Base-by-base conservation (phyloP, 1,140 invertebrate genomes). In the Vollenhovia emeryi region DNA sequence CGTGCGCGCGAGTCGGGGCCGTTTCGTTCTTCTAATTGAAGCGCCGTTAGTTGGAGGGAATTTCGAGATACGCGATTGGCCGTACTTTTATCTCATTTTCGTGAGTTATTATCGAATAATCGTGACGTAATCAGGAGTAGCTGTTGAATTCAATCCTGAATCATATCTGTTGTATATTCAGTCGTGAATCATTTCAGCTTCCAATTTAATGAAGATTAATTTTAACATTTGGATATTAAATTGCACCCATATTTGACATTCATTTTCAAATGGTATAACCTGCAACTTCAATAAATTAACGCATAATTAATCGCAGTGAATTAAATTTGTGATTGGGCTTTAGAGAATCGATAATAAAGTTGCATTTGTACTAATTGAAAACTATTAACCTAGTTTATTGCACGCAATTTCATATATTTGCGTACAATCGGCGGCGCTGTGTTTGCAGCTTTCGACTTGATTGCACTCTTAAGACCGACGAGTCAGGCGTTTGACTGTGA, bases 21-120 rank as follows among this genome's bases (percentile, higher is more conserved):
- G n/a, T n/a, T n/a, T n/a, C 6, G 8, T 79, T 66, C 64, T 68
- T n/a, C n/a, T 79, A 79, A 79, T 80, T 80, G 48, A 55, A 43
- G 30, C 33, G 21, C 33, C 15, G 30, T 69, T 79, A 79, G 45
- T 36, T n/a, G 27, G 21, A 40, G 6, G n/a, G 13, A n/a, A 36
- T 40, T 27, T 33, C 75, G 36, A 11, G 33, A 36, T 52, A 40
- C 36, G 2, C 30, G 40, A 27, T 79, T 33, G n/a, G 36, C n/a
- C 66, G 4, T 21, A 68, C 15, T 50, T 68, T 80, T 40, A 43
- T 33, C 33, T 68, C 21, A 33, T 69, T 33, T 21, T 24, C 36
- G 78, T n/a, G 36, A 43, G 5, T 73, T 73, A 69, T 69, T 55
- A 82, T 73, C 40, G 60, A 66, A 45, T 57, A 33, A n/a, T 15